Conservation (phyloP, 2,113 vertebrate genomes). For the Mionectes macconnelli region DNA sequence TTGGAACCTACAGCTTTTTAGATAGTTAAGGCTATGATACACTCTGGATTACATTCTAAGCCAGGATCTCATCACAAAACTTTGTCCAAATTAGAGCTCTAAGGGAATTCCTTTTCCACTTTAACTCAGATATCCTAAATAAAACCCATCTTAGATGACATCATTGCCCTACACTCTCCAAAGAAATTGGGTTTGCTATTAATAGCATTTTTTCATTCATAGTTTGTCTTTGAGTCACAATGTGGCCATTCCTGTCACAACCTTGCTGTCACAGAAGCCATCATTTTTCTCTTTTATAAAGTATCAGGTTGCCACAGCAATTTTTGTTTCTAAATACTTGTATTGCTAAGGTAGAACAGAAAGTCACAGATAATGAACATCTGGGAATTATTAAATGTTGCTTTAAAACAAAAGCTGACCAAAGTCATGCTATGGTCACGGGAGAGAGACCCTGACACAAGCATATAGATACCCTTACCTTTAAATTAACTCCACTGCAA, state of each 20-base stretch:
- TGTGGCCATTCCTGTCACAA: not conserved
- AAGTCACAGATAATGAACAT: not conserved
- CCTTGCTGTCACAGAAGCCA: not conserved
- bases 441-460: not conserved
- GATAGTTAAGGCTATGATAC: not conserved
- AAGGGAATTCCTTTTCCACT: not conserved
- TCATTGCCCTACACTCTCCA: not conserved
- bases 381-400: not conserved
- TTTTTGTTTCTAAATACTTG: not conserved
- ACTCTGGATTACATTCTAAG: not conserved
- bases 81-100: not conserved
- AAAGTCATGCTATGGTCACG: not conserved
- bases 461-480: rapidly evolving
- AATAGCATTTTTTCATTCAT: not conserved
- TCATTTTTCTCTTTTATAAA: not conserved
- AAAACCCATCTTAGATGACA: not conserved
- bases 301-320: not conserved
- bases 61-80: not conserved
- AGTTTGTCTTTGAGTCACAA: not conserved
- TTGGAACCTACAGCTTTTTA: not conserved
- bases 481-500: not conserved
- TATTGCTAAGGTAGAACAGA: not conserved
- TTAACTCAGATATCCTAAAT: not conserved
- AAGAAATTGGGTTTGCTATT: not conserved
- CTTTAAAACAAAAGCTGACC: not conserved